Percentiles rank a stretch among this genome's conserved stretches.
These are phyloP conservation scores for Ursus arctos DNA, from an alignment of 2,113 vertebrate species.

Conservation along the genomic window DNA sequence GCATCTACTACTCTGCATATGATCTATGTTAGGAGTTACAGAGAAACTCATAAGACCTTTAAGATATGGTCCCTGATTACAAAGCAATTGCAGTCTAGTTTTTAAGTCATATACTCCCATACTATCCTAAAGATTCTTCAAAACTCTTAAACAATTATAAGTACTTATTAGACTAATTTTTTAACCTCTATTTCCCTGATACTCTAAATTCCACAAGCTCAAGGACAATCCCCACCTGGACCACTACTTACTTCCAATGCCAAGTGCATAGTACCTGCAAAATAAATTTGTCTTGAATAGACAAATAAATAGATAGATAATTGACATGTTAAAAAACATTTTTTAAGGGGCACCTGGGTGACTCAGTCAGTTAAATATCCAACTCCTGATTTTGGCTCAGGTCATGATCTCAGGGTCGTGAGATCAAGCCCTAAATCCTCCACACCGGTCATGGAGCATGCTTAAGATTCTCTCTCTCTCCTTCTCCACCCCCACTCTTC, in stretches of 20 bases:
- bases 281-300: neutral
- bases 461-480: neutral
- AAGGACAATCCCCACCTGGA: neutral
- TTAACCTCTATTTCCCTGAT: neutral
- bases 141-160: conserved; percentile 24
- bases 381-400: neutral
- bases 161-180: neutral
- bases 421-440: neutral
- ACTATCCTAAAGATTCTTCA: neutral
- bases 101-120: neutral
- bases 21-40: neutral
- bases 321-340: neutral
- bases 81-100: neutral
- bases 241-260: neutral
- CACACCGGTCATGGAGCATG: neutral
- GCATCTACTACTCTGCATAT: neutral
- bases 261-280: neutral
- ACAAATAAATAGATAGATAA: neutral
- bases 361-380: neutral
- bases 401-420: neutral
- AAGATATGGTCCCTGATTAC: neutral
- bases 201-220: neutral
- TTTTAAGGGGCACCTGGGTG: neutral
- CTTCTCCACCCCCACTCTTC: neutral
- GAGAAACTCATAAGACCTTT: neutral